A percentile compares a stretch with the other conserved stretches of the same genome.
These are phyloP conservation scores for Catotricha subobsoleta DNA, from an alignment of 2,888 invertebrate genomes.

Conservation along the genomic window DNA sequence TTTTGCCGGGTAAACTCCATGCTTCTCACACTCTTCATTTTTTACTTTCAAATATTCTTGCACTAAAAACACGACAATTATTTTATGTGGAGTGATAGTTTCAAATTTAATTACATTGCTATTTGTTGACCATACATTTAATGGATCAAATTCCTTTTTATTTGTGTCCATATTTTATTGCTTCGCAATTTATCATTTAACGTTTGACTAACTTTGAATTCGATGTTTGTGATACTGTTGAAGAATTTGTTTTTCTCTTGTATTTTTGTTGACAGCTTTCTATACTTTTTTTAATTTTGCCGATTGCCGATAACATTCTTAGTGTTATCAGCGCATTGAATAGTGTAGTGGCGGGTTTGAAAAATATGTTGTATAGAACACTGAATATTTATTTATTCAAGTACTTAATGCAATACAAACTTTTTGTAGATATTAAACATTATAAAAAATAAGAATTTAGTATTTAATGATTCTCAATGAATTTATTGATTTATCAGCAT, in stretches of 20 bases:
- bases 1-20: slow-evolving; percentile 29
- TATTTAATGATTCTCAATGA: too few relatives aligned
- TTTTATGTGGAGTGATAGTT: slow-evolving; percentile 56
- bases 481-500: too few relatives aligned
- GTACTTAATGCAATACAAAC: too few relatives aligned
- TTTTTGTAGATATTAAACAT: too few relatives aligned
- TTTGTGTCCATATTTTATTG: not conserved
- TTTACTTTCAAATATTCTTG: slow-evolving; percentile 52
- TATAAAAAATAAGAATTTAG: too few relatives aligned
- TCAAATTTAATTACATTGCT: slow-evolving; percentile 14
- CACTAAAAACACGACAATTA: slow-evolving; percentile 57
- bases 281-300: too few relatives aligned
- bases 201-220: not conserved
- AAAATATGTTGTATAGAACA: too few relatives aligned
- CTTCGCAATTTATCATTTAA: not conserved
- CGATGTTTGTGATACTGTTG: not conserved
- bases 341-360: too few relatives aligned
- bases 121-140: slow-evolving; percentile 2
- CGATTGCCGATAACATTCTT: too few relatives aligned
- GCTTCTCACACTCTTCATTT: slow-evolving; percentile 15
- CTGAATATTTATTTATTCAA: too few relatives aligned
- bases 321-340: too few relatives aligned
- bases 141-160: slow-evolving; percentile 2
- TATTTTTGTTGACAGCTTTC: not conserved
- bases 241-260: not conserved